Base-by-base conservation (phyloP, 2,797 vertebrate species). In the Galagoides demidoff region DNA sequence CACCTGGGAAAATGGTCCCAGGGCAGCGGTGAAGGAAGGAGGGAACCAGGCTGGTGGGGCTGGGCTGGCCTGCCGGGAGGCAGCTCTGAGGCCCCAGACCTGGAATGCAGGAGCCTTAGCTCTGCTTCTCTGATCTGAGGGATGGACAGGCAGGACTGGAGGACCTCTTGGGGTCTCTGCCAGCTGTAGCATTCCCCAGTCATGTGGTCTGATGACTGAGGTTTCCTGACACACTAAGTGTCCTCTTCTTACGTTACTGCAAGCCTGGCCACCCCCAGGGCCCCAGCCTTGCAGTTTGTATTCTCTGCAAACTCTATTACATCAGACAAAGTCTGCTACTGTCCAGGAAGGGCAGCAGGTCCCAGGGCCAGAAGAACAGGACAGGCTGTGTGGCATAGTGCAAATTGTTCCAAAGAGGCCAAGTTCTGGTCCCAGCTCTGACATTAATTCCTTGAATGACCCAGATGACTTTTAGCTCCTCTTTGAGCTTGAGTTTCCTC, bases 31-130 rank as follows among this genome's bases (percentile, higher is more conserved):
- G 9, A n/a, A 73, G n/a, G 71, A 37, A 2, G 37, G 59, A 19
- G 43, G 66, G 39, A 5, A 1, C 2, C 3, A 22, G 31, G 22
- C 2, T 4, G 63, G n/a, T 6, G 5, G 31, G 57, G 14, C 0
- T 1, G 55, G 57, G 68, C 55, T 31, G 29, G 43, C 23, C 0
- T 10, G 63, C 20, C 0, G 0, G 0, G 37, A 16, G 19, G 25
- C 63, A 20, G 23, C 1, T 4, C 13, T 10, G 76, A 66, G 52
- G 37, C 29, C 12, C 20, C 0, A 43, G 52, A 12, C 27, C 87
- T 19, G 1, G 4, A 29, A 22, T 2, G 3, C 23, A 14, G 20
- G 43, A 85, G 16, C 25, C 19, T 9, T 1, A 16, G 5, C 39
- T 7, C 39, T 2, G 7, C 10, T n/a, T 88, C 39, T 12, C 23